These are phyloP conservation scores for Leptopilina boulardi DNA, from an alignment of 1,140 invertebrate species.

Conservation along the genomic window DNA sequence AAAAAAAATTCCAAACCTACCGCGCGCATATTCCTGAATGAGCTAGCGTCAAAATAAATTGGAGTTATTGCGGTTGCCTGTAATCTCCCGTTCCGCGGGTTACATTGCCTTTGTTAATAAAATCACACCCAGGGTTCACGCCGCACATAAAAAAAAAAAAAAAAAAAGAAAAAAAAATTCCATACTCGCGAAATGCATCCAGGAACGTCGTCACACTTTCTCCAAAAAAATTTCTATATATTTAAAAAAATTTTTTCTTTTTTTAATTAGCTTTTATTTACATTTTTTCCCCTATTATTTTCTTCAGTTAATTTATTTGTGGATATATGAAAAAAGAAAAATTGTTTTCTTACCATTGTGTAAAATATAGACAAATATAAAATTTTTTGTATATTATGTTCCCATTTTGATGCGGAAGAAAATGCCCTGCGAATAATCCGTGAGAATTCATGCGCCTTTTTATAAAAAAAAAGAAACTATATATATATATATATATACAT, in stretches of 20 bases:
- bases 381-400: too few species aligned
- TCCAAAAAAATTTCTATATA: slow-evolving; percentile 25
- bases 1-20: slow-evolving; percentile 46
- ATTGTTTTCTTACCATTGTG: too few species aligned
- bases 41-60: slow-evolving; percentile 64
- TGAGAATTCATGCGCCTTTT: not conserved
- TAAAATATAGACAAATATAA: too few species aligned
- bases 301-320: too few species aligned
- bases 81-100: slow-evolving; percentile 61
- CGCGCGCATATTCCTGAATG: slow-evolving; percentile 55
- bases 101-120: slow-evolving; percentile 68
- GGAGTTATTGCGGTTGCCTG: slow-evolving; percentile 63
- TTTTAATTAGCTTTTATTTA: too few species aligned
- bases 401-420: too few species aligned
- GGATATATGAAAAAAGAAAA: too few species aligned
- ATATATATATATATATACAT: too few species aligned
- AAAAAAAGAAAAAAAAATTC: too few species aligned
- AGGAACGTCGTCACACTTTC: slow-evolving; percentile 44
- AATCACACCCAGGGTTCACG: slow-evolving; percentile 59
- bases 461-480: not conserved
- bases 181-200: slow-evolving; percentile 50
- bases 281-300: too few species aligned
- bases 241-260: not conserved
- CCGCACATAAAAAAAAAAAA: slow-evolving; percentile 54
- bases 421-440: not conserved